These are phyloP conservation scores for Halcyon malimbica DNA, from an alignment of 2,113 vertebrate genomes.

Conservation along the genomic window DNA sequence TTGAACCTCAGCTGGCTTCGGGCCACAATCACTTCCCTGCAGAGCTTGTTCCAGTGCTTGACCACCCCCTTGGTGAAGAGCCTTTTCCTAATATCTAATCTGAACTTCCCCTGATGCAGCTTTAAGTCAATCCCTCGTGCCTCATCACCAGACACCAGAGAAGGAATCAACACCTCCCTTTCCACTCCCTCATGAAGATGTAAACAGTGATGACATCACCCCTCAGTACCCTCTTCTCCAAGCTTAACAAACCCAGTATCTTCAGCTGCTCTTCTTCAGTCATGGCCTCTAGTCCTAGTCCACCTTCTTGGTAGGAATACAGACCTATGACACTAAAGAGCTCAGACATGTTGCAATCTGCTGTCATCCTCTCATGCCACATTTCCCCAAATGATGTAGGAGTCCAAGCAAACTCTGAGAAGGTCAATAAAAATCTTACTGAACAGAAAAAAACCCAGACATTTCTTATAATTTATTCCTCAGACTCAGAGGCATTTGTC, in stretches of 20 bases:
- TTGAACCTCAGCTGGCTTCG: background rate
- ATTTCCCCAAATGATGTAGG: accelerated
- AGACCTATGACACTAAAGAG: background rate
- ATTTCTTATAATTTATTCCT: background rate
- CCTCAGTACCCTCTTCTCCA: background rate
- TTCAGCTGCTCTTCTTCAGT: background rate
- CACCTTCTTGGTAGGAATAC: background rate
- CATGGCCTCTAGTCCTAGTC: background rate
- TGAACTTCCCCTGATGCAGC: background rate
- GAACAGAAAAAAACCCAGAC: background rate
- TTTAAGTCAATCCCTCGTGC: too few species aligned
- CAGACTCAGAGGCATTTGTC: background rate
- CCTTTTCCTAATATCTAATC: background rate
- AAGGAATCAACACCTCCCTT: background rate
- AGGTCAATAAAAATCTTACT: background rate
- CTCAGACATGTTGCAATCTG: background rate
- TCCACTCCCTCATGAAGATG: background rate
- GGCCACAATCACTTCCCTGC: background rate
- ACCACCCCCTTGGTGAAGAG: background rate
- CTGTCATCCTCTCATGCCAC: background rate
- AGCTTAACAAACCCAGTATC: background rate
- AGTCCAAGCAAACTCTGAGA: background rate
- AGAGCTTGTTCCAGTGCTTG: background rate
- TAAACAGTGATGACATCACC: background rate
- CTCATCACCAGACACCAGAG: background rate